Evolutionary conservation across 1,140 invertebrate species (phyloP), one percentile per base, ranked within the genome.

Genomic region (Hydropsyche tenuis): DNA sequence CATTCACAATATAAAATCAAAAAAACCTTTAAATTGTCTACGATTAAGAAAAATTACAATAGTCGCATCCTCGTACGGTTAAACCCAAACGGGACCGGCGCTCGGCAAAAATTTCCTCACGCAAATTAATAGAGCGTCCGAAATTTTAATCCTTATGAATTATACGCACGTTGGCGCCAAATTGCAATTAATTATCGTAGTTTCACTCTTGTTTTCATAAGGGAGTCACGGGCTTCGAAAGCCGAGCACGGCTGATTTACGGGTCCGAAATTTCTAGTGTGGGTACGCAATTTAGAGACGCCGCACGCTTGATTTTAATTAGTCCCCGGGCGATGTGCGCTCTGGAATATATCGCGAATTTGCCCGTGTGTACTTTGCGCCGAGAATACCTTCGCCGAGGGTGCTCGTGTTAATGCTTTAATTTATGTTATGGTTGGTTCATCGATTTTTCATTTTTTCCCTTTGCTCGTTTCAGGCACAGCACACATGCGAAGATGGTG

Each of bases 401-500:
- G 46, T 51, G 46, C 4, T 51, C 46, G 4, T 51, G 30, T 9
- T 37, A 37, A 37, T 37, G 30, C 30, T 37, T 37, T 37, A 37
- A 37, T 37, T 37, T 37, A 37, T 37, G 30, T 37, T 3, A 9
- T 4, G 9, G 30, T 37, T 37, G 30, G 9, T 37, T 51, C 2
- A 51, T 51, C 14, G 18, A 51, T 51, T 51, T 51, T 16, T 16
- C 23, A 22, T 75, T 74, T 78, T n/a, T n/a, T n/a, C n/a, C n/a
- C n/a, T n/a, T n/a, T n/a, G n/a, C n/a, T 76, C 79, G 76, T 85
- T 84, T 43, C 85, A 91, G 90, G 81, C 89, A 90, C 77, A 90
- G 88, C 71, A 92, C 92, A 18, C 90, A 91, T 73, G 93, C 91
- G 0, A 90, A 92, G 80, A 93, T 95, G 89, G 85, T 92, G 42